Percentiles rank a stretch among this genome's conserved stretches.
These are phyloP conservation scores for Xiphias gladius DNA, from an alignment of 2,113 vertebrate genomes.

Conservation along the genomic window DNA sequence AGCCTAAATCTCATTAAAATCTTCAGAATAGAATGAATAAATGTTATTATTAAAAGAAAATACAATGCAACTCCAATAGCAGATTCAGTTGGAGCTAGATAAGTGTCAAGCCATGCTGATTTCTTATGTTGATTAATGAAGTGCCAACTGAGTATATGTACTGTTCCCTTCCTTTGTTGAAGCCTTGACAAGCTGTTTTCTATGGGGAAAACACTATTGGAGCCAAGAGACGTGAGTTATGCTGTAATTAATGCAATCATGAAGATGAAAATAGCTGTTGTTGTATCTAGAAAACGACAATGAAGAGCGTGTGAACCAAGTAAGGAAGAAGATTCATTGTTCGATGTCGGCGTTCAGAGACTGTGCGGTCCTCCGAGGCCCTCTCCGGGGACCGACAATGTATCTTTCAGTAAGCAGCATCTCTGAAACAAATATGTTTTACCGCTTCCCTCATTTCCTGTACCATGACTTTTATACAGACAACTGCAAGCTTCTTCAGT, in stretches of 20 bases:
- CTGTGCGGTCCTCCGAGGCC: conserved; percentile 41
- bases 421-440: conserved; percentile 60
- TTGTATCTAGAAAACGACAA: conserved; percentile 62
- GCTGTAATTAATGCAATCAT: conserved; percentile 83
- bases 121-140: conserved; percentile 82
- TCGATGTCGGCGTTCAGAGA: conserved; percentile 46
- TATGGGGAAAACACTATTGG: conserved; percentile 73
- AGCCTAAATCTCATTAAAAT: conserved; percentile 60
- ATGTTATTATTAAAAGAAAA: conserved; percentile 51
- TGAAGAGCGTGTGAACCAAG: conserved; percentile 50
- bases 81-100: conserved; percentile 37
- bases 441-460: conserved; percentile 35
- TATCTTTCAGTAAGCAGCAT: conserved; percentile 32
- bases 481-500: conserved; percentile 49
- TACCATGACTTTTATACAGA: conserved; percentile 38
- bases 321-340: conserved; percentile 61
- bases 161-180: conserved; percentile 68
- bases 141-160: conserved; percentile 73
- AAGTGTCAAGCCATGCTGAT: conserved; percentile 69
- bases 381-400: conserved; percentile 24
- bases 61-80: conserved; percentile 41
- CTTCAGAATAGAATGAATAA: conserved; percentile 33
- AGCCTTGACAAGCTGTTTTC: conserved; percentile 71
- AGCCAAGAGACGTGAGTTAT: conserved; percentile 71
- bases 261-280: conserved; percentile 82